Base-by-base conservation (phyloP, 2,797 vertebrate genomes). In the Clangula hyemalis region DNA sequence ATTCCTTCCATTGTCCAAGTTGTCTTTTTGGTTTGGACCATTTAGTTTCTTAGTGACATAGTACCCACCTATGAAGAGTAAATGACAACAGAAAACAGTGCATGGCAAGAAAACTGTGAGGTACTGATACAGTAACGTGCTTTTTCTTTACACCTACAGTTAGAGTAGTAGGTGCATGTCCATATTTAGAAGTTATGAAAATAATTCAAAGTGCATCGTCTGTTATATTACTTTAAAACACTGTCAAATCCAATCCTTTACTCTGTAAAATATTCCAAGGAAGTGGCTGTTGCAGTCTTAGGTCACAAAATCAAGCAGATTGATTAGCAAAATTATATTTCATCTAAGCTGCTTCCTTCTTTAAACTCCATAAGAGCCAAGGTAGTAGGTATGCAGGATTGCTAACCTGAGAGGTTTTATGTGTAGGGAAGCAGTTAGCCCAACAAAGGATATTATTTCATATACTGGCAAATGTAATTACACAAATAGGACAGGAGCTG, bases 21-120 rank as follows among this genome's bases (percentile, higher is more conserved):
- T 79, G 13, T n/a, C 6, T 47, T 38, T 73, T n/a, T 32, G 11
- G 4, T 51, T 87, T 71, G 43, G 49, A 36, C 19, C 12, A 4
- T 57, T 70, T 77, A 19, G 2, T 19, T 43, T 68, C 18, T 70
- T 43, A 41, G 45, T 57, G n/a, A n/a, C 30, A 65, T 22, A 39
- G 9, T 1, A 0, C 13, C 14, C 28, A 27, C 10, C 30, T 22
- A 4, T 43, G 45, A 10, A 53, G 12, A 19, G 16, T 19, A 22
- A 65, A 38, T 47, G 58, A 1, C 6, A 49, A n/a, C 13, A 75
- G 85, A 62, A 13, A 1, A 2, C 34, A 38, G 20, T 34, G 20
- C 3, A 51, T 24, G 49, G 12, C 10, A 45, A 25, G 43, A 34
- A 19, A 30, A 41, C 3, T 39, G 3, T 49, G 70, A 72, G 25